phyloP scores from a whole-genome alignment of 2,797 vertebrate genomes.

The Heliangelus exortis region DNA sequence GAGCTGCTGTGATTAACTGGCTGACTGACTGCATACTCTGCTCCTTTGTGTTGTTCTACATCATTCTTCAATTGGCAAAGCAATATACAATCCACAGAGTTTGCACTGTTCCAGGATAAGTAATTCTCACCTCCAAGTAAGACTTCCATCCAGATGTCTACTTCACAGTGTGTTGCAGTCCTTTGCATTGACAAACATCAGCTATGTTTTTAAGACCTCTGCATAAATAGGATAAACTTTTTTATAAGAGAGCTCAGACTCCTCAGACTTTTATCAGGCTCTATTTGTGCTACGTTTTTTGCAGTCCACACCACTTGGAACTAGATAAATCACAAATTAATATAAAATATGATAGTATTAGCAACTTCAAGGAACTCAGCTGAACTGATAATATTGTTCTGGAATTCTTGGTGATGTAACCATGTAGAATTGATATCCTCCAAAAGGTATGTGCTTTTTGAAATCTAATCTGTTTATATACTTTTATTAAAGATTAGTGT shows the following conservation, averaged over 20 bases:
- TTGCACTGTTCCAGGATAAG: neutral
- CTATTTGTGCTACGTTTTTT: neutral
- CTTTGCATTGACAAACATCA: neutral
- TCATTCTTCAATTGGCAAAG: neutral
- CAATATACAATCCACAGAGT: neutral
- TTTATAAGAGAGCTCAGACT: neutral
- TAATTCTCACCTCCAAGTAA: neutral
- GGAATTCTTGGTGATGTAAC: neutral
- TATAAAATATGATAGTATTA: neutral
- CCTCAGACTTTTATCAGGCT: neutral
- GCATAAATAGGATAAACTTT: neutral
- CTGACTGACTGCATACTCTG: neutral
- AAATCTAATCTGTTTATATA: neutral
- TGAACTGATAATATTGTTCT: neutral
- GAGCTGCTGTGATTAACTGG: neutral
- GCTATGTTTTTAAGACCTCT: neutral
- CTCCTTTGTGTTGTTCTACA: neutral
- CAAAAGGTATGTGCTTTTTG: neutral
- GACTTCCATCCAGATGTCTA: neutral
- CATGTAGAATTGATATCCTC: neutral
- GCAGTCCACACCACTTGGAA: neutral
- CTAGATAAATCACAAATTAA: neutral
- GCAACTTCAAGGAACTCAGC: neutral
- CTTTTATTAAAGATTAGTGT: fast-evolving
- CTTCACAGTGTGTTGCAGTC: neutral